These are phyloP conservation scores for Buceros bicornis DNA, from an alignment of 2,797 vertebrate genomes.

Conservation along the genomic window DNA sequence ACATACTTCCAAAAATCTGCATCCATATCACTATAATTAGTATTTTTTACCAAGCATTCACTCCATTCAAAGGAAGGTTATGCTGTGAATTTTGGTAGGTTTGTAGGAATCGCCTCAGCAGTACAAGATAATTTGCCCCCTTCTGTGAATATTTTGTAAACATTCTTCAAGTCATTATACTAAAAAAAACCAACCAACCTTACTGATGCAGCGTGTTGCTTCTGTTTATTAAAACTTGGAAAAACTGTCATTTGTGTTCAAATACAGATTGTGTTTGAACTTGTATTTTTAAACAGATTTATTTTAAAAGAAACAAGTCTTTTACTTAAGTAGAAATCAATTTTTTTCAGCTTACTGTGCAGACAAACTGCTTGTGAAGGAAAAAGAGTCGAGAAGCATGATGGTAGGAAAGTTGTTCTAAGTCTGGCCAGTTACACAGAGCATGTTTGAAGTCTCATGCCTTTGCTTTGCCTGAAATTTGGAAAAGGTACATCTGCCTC, in stretches of 20 bases:
- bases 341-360: not conserved
- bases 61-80: not conserved
- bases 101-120: not conserved
- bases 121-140: not conserved
- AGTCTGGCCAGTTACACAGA: not conserved
- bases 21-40: not conserved
- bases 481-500: not conserved
- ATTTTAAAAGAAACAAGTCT: not conserved
- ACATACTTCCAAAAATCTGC: not conserved
- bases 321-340: not conserved
- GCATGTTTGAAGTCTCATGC: not conserved
- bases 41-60: not conserved
- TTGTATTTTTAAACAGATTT: not conserved
- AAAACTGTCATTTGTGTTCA: not conserved
- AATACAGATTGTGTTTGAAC: not conserved
- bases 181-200: not conserved
- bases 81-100: not conserved
- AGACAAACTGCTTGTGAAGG: not conserved
- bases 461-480: not conserved
- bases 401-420: not conserved
- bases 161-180: fast-evolving
- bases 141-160: not conserved
- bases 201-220: not conserved
- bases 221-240: not conserved
- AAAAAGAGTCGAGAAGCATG: fast-evolving